A percentile compares a stretch with the other conserved stretches of the same genome.
Evolutionary conservation across 2,113 vertebrate genomes (phyloP).

Genomic region (Mirza zaza): DNA sequence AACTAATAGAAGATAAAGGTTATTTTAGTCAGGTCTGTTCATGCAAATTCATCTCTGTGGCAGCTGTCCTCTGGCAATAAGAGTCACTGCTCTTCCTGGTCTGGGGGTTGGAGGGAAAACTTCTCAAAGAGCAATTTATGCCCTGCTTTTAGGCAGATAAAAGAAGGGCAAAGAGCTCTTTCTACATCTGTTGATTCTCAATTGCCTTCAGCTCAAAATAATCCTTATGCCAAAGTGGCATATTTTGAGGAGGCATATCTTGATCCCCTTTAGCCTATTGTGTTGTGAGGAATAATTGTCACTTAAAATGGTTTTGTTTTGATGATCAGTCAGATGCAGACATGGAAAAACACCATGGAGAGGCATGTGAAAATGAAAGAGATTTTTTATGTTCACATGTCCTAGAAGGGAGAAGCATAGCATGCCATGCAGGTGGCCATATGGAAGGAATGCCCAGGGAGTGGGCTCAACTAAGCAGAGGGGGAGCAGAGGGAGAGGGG

Average conservation of each 20-base stretch:
- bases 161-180: background rate
- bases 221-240: background rate
- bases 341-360: background rate
- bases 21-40: background rate
- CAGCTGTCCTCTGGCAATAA: background rate
- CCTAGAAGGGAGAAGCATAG: background rate
- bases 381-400: background rate
- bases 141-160: background rate
- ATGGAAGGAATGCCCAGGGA: background rate
- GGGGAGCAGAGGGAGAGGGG: background rate
- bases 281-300: background rate
- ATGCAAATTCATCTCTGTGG: background rate
- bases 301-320: background rate
- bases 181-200: background rate
- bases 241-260: background rate
- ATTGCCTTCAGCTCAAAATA: background rate
- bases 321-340: background rate
- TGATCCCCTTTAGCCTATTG: background rate
- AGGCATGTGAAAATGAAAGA: background rate
- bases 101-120: background rate
- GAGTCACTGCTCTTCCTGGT: background rate
- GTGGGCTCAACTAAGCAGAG: background rate
- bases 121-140: background rate
- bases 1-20: background rate
- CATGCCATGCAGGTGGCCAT: background rate